These are phyloP conservation scores for Epizoanthus illoricatus DNA, from an alignment of 92 coral and sea anemone species.

Conservation along the genomic window DNA sequence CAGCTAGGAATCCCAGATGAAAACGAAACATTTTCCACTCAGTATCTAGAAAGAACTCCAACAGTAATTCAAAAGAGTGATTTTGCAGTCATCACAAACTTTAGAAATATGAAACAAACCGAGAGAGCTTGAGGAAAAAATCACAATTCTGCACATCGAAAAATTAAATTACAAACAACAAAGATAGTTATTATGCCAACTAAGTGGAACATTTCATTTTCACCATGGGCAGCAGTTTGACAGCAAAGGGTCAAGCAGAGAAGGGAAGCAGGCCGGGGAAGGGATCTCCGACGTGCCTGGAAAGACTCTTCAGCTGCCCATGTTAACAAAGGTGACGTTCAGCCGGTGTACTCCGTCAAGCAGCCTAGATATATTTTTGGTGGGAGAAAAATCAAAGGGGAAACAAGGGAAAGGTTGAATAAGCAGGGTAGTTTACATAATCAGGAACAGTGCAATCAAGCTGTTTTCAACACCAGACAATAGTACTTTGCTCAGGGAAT, in stretches of 20 bases:
- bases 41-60: neutral
- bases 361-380: constrained; percentile 84
- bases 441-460: constrained; percentile 19
- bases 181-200: neutral
- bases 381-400: constrained; percentile 91
- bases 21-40: constrained; percentile 11
- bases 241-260: constrained; percentile 59
- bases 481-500: constrained; percentile 28
- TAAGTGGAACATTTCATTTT: constrained; percentile 31
- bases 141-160: neutral
- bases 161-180: neutral
- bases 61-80: neutral
- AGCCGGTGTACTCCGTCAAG: constrained; percentile 94
- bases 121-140: neutral
- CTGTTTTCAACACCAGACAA: constrained; percentile 16
- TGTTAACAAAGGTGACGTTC: constrained; percentile 78
- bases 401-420: constrained; percentile 69
- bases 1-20: constrained; percentile 46
- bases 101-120: no score
- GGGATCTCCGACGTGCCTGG: constrained; percentile 77
- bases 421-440: constrained; percentile 42
- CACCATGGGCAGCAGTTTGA: constrained; percentile 47
- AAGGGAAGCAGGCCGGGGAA: constrained; percentile 64
- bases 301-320: constrained; percentile 72
- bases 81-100: no score